phyloP scores from a whole-genome alignment of 2,797 vertebrate species.

The Hafferia zeledoni region DNA sequence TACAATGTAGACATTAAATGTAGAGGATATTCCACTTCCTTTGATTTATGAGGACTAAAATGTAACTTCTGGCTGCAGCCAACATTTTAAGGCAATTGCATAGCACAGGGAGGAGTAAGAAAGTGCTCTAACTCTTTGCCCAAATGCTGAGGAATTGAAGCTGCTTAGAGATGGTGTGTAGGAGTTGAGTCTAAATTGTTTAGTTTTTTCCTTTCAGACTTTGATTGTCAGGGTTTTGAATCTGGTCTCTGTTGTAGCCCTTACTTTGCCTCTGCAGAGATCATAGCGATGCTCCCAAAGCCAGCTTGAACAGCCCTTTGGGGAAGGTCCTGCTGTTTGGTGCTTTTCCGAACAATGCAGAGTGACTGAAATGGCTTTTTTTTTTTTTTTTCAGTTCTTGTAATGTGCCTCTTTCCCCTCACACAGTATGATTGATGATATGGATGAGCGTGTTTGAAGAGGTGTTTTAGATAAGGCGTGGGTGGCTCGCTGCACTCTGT shows the following conservation, averaged over 20 bases:
- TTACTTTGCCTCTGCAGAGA: neutral
- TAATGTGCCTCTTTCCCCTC: neutral
- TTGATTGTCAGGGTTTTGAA: neutral
- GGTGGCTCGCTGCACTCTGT: neutral
- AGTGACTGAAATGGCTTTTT: neutral
- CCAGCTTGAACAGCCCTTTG: neutral
- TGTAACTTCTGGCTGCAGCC: neutral
- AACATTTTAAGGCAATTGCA: neutral
- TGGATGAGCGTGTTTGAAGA: neutral
- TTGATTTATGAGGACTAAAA: conserved; percentile 34
- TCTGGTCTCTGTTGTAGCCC: neutral
- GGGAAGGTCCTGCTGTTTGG: neutral
- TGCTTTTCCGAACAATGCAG: neutral
- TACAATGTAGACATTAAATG: neutral
- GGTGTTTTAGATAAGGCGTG: neutral
- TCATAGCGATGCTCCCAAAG: neutral
- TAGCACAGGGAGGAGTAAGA: neutral
- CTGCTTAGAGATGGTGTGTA: neutral
- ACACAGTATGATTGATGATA: neutral
- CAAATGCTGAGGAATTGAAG: neutral
- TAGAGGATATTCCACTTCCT: conserved; percentile 4
- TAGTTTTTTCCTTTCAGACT: neutral
- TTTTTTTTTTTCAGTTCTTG: neutral
- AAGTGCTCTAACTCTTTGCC: neutral
- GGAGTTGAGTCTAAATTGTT: neutral